These are phyloP conservation scores for Acronicta leporina DNA, from an alignment of 2,888 invertebrate genomes.

Conservation along the genomic window DNA sequence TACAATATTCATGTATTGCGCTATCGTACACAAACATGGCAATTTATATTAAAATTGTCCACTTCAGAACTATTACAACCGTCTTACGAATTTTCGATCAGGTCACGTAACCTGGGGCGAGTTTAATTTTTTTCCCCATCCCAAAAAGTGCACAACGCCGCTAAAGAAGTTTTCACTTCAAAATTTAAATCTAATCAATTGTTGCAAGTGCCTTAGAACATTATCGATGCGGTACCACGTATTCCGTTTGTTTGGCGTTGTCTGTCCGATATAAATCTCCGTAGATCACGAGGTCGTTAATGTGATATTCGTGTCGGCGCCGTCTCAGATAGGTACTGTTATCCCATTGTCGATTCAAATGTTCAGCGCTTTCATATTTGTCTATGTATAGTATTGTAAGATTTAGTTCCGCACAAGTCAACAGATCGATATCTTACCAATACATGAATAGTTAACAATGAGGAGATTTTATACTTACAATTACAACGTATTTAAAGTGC, in stretches of 20 bases:
- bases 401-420: slow-evolving; percentile 68
- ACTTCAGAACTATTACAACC: no score
- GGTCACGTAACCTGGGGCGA: no score
- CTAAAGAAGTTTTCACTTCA: no score
- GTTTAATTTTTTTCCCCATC: no score
- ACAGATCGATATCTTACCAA: slow-evolving; percentile 62
- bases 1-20: no score
- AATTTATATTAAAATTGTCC: no score
- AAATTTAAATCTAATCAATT: slow-evolving; percentile 29
- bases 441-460: slow-evolving; percentile 47
- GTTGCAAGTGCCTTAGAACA: slow-evolving; percentile 39
- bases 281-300: slow-evolving; percentile 87
- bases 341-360: slow-evolving; percentile 86
- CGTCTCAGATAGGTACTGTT: slow-evolving; percentile 81
- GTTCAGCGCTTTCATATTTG: slow-evolving; percentile 83
- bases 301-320: slow-evolving; percentile 87
- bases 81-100: no score
- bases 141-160: no score
- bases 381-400: slow-evolving; percentile 74
- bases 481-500: slow-evolving; percentile 24
- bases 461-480: slow-evolving; percentile 36
- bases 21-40: no score
- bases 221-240: slow-evolving; percentile 36
- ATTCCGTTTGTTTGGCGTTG: slow-evolving; percentile 64
- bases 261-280: slow-evolving; percentile 85